phyloP scores from a whole-genome alignment of 2,113 vertebrate species.

The Nannobrachium achirus region DNA sequence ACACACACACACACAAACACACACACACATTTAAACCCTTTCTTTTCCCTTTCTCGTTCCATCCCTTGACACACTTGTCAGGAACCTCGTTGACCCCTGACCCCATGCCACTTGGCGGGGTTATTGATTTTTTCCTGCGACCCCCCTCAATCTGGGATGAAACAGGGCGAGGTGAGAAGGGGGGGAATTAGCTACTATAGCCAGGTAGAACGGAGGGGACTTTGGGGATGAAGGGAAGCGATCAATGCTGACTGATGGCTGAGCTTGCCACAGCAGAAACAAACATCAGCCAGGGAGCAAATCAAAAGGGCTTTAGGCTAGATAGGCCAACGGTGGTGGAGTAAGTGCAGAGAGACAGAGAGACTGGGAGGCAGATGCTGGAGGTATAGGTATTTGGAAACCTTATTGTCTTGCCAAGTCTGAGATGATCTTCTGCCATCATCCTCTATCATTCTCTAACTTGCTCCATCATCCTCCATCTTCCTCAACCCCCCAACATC shows the following conservation, averaged over 20 bases:
- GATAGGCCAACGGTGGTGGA: slow-evolving; percentile 78
- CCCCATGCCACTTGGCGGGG: slow-evolving; percentile 81
- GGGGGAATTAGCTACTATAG: slow-evolving; percentile 74
- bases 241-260: slow-evolving; percentile 86
- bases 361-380: too few relatives aligned
- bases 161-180: slow-evolving; percentile 70
- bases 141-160: slow-evolving; percentile 85
- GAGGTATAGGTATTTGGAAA: too few relatives aligned
- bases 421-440: neutral
- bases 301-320: slow-evolving; percentile 72
- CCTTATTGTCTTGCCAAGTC: slow-evolving; percentile 15
- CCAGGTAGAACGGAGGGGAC: slow-evolving; percentile 78
- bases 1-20: slow-evolving; percentile 27
- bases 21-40: slow-evolving; percentile 29
- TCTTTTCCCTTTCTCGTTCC: slow-evolving; percentile 67
- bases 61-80: slow-evolving; percentile 88
- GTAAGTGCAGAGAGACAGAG: too few relatives aligned
- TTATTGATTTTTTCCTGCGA: slow-evolving; percentile 83
- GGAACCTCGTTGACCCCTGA: slow-evolving; percentile 90
- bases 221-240: slow-evolving; percentile 79
- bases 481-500: neutral
- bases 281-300: slow-evolving; percentile 61
- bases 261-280: slow-evolving; percentile 78
- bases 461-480: neutral
- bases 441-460: neutral